Conservation (phyloP, 2,797 vertebrate species). For the Ctenopoma multispine region DNA sequence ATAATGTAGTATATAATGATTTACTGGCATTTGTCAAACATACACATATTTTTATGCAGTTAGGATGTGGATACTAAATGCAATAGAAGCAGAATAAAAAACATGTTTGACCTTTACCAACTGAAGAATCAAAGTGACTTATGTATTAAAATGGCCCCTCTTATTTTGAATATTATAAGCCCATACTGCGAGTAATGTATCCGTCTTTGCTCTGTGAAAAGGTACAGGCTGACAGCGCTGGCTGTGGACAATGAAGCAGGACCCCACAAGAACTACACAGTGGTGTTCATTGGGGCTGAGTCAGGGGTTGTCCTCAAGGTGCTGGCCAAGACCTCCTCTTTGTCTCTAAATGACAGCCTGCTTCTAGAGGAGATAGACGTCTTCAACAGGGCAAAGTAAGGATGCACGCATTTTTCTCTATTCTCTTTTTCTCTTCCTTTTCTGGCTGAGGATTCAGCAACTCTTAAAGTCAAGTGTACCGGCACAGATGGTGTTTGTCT, state of each 20-base stretch:
- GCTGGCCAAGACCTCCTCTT: conserved; percentile 91
- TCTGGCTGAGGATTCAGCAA: conserved; percentile 51
- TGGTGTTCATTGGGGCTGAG: conserved; percentile 96
- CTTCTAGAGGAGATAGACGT: conserved; percentile 98
- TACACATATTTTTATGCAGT: neutral
- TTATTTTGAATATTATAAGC: conserved; percentile 25
- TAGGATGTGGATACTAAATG: neutral
- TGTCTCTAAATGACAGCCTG: conserved; percentile 92
- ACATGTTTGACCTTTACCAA: conserved; percentile 2
- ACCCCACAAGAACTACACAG: conserved; percentile 94
- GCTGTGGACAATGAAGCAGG: conserved; percentile 94
- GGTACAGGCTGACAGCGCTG: conserved; percentile 94
- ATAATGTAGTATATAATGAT: neutral
- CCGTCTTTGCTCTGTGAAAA: conserved; percentile 64
- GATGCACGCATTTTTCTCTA: conserved; percentile 8
- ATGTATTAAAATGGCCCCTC: conserved; percentile 26
- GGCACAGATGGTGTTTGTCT: conserved; percentile 36
- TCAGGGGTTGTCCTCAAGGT: conserved; percentile 96
- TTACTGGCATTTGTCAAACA: neutral
- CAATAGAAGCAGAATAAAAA: neutral
- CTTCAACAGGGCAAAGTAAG: conserved; percentile 96
- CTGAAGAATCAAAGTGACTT: neutral
- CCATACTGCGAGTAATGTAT: conserved; percentile 46
- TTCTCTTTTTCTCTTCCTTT: conserved; percentile 51
- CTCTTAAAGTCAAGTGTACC: conserved; percentile 42